Evolutionary conservation across 2,113 vertebrate species (phyloP).

Genomic region (Mustela nigripes): DNA sequence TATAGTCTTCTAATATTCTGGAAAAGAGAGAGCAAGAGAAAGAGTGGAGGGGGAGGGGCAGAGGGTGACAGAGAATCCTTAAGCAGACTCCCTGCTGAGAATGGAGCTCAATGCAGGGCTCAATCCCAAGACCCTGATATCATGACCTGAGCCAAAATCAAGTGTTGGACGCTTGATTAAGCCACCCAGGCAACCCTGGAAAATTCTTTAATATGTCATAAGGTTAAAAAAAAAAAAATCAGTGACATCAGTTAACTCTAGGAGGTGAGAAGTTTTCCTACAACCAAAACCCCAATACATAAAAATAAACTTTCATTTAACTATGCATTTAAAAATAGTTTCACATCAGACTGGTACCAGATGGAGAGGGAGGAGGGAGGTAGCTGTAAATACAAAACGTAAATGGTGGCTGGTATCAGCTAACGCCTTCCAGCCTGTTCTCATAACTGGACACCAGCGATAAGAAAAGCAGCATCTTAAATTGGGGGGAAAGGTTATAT

Average conservation of each 20-base stretch:
- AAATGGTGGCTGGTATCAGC: neutral
- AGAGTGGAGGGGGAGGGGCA: neutral
- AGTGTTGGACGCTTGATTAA: neutral
- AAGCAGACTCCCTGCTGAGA: neutral
- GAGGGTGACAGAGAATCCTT: neutral
- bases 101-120: neutral
- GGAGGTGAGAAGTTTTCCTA: neutral
- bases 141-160: neutral
- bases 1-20: neutral
- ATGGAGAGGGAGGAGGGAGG: neutral
- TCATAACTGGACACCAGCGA: neutral
- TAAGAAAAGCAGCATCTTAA: neutral
- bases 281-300: neutral
- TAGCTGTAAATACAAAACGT: neutral
- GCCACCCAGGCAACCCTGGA: neutral
- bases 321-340: neutral
- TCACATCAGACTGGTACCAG: neutral
- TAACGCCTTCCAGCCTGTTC: neutral
- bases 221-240: neutral
- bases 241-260: neutral
- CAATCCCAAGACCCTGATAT: neutral
- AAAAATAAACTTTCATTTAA: neutral
- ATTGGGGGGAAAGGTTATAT: neutral
- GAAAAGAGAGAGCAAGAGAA: neutral
- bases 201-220: neutral